Conservation (phyloP, 2,888 invertebrate species). For the Drosophila kanekoi region DNA sequence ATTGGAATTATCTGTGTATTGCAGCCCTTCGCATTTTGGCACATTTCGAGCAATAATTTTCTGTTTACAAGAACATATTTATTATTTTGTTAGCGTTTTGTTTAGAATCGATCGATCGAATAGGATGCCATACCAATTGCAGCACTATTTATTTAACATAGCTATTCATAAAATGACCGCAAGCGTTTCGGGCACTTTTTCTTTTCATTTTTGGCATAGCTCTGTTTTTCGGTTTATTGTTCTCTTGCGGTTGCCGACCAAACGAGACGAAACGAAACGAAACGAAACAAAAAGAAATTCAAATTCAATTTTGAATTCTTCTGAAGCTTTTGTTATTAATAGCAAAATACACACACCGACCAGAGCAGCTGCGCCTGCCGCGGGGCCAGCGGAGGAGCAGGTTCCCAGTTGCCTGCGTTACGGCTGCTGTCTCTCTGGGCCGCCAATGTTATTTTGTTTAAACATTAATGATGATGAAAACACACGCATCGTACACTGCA, state of each 20-base stretch:
- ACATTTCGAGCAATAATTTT: neutral
- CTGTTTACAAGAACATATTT: neutral
- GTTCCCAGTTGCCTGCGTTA: slow-evolving; percentile 28
- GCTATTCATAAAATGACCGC: slow-evolving; percentile 48
- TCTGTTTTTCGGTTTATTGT: slow-evolving; percentile 60
- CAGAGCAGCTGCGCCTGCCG: slow-evolving; percentile 31
- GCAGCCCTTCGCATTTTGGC: neutral
- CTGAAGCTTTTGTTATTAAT: slow-evolving; percentile 83
- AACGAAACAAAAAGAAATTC: slow-evolving; percentile 47
- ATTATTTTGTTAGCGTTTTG: slow-evolving; percentile 5
- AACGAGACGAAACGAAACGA: slow-evolving; percentile 48
- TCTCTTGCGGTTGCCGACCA: slow-evolving; percentile 69
- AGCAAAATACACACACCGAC: slow-evolving; percentile 77
- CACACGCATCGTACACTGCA: slow-evolving; percentile 58
- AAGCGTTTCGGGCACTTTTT: slow-evolving; percentile 57
- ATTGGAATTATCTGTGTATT: neutral
- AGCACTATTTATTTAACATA: slow-evolving; percentile 22
- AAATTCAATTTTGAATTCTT: slow-evolving; percentile 67
- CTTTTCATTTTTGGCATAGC: slow-evolving; percentile 39
- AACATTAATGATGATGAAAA: slow-evolving; percentile 77
- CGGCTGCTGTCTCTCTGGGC: slow-evolving; percentile 48
- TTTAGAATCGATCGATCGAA: slow-evolving; percentile 13
- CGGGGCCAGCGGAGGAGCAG: neutral
- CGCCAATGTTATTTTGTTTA: slow-evolving; percentile 79
- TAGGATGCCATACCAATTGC: slow-evolving; percentile 28